Evolutionary conservation across 2,113 vertebrate species (phyloP).

Genomic region (Sardina pilchardus): DNA sequence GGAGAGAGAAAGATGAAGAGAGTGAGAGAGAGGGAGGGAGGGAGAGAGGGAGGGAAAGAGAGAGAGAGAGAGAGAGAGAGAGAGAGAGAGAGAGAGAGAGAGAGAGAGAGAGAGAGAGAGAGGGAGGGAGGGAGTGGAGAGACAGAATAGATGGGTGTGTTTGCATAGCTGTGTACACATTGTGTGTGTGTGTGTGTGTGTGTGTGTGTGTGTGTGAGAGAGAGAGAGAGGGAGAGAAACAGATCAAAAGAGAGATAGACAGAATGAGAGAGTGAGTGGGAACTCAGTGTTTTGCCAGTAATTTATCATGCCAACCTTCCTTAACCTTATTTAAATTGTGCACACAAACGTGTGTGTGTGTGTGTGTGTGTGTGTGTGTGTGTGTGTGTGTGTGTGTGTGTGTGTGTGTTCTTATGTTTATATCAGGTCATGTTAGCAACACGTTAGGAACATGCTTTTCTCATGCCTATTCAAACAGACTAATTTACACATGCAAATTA

Average conservation of each 20-base stretch:
- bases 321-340: neutral
- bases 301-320: neutral
- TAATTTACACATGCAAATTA: constrained; percentile 66
- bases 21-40: neutral
- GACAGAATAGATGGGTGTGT: neutral
- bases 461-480: constrained; percentile 68
- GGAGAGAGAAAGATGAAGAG: neutral
- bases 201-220: neutral
- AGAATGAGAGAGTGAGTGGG: constrained; percentile 6
- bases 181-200: neutral
- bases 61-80: neutral
- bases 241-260: neutral
- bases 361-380: neutral
- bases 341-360: neutral
- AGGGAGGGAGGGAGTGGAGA: neutral
- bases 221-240: neutral
- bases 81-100: neutral
- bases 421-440: neutral
- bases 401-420: neutral
- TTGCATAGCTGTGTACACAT: neutral
- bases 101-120: neutral
- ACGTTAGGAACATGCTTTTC: constrained; percentile 56
- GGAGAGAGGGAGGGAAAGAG: neutral
- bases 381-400: constrained; percentile 1
- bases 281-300: neutral